Conservation (phyloP, 2,113 vertebrate genomes). For the Spilogale gracilis region DNA sequence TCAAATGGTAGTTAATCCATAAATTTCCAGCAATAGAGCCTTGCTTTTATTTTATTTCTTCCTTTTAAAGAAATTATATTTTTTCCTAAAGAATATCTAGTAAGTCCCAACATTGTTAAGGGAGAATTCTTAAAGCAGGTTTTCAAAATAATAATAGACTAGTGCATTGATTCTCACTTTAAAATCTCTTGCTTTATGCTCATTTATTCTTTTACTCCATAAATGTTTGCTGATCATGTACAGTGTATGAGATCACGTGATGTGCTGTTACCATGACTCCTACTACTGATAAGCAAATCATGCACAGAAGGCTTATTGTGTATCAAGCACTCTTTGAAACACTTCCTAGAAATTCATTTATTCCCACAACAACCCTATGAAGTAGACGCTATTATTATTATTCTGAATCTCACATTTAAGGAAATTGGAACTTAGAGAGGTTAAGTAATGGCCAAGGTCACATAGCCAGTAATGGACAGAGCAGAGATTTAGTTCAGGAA, state of each 20-base stretch:
- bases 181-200: background rate
- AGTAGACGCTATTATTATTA: background rate
- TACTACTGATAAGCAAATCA: background rate
- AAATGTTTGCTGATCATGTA: background rate
- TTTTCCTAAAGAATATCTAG: background rate
- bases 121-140: background rate
- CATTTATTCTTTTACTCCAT: background rate
- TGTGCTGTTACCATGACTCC: background rate
- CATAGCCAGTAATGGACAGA: background rate
- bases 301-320: background rate
- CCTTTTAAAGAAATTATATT: background rate
- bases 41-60: background rate
- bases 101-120: background rate
- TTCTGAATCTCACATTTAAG: background rate
- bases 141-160: background rate
- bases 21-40: background rate
- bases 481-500: background rate
- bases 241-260: background rate
- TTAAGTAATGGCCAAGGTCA: background rate
- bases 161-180: background rate
- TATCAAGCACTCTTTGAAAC: background rate
- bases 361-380: background rate
- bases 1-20: background rate
- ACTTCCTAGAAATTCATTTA: background rate
- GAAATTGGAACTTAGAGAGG: background rate